Base-by-base conservation (phyloP, 2,888 invertebrate species). In the Galeopsomyia nigrocyanea region DNA sequence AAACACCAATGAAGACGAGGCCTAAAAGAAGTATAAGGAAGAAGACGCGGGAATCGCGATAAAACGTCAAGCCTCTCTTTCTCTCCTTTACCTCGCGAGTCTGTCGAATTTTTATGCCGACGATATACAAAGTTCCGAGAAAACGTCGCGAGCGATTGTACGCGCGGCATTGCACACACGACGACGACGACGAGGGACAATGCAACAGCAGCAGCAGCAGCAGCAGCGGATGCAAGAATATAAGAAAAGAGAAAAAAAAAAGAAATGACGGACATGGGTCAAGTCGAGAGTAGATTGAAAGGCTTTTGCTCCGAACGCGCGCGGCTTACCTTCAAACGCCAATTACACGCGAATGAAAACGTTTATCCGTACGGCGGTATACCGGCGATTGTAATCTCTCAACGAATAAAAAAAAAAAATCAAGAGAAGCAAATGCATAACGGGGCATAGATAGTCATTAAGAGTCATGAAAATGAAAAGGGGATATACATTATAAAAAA, bases 51-150 rank as follows among this genome's bases (percentile, higher is more conserved):
- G 63, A 71, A 67, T 50, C 62, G 64, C 63, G 68, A 72, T 68
- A 68, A 26, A 26, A 72, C 68, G 72, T 72, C 64, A 64, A 62
- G 51, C 53, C 53, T 26, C 26, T 26, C 26, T 13, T 31, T 31
- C 31, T 31, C 7, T 5, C 31, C 31, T 7, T 5, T 31, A 7
- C 58, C 21, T 7, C 10, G n/a, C 53, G 22, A 68, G 68, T 74
- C 74, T 67, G 74, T 75, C 77, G 71, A 67, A 73, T 73, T 75
- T 74, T 69, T 74, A 75, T 74, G 71, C 73, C 75, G 62, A 51
- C 72, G 22, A n/a, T 39, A 10, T 26, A 3, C 26, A 7, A 50
- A 22, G 67, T 77, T 71, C 68, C 68, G 58, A 68, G 68, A 73
- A 73, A 31, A 65, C 61, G 65, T 66, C 39, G 39, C 26, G 56